Conservation (phyloP, 2,888 invertebrate genomes). For the Perithous albicinctus region DNA sequence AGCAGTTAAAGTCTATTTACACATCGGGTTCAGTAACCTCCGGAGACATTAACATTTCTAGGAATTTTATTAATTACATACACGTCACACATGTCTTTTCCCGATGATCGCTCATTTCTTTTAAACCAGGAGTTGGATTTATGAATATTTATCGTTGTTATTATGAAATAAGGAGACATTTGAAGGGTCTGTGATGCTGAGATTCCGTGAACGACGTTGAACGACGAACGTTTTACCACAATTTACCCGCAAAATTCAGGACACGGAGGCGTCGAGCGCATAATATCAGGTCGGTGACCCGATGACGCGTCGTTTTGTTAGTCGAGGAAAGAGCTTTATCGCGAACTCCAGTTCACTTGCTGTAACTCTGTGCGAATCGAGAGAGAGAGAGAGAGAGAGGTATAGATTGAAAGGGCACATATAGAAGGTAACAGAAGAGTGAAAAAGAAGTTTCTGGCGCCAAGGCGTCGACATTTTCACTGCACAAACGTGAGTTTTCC, state of each 20-base stretch:
- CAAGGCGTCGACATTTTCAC: slow-evolving; percentile 23
- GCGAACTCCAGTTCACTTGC: slow-evolving; percentile 32
- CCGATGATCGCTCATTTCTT: background rate
- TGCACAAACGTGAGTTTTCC: background rate
- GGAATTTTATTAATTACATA: background rate
- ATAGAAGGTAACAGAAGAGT: slow-evolving; percentile 20
- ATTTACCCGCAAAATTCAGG: slow-evolving; percentile 13
- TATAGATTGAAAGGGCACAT: background rate
- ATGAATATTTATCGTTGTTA: background rate
- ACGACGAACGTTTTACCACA: slow-evolving; percentile 5
- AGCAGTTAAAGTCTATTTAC: no score
- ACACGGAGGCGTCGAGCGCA: slow-evolving; percentile 39
- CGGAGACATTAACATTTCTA: no score
- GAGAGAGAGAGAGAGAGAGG: background rate
- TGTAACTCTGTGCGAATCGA: background rate
- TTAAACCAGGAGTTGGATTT: background rate
- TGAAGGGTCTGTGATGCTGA: background rate
- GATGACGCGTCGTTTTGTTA: slow-evolving; percentile 41
- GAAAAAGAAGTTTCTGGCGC: slow-evolving; percentile 37
- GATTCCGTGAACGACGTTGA: slow-evolving; percentile 19
- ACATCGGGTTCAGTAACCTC: no score
- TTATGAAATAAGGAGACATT: background rate
- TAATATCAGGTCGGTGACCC: slow-evolving; percentile 44
- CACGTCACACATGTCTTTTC: background rate
- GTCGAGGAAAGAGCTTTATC: slow-evolving; percentile 34